Base-by-base conservation (phyloP, 2,797 vertebrate species). In the Neopelma chrysocephalum region DNA sequence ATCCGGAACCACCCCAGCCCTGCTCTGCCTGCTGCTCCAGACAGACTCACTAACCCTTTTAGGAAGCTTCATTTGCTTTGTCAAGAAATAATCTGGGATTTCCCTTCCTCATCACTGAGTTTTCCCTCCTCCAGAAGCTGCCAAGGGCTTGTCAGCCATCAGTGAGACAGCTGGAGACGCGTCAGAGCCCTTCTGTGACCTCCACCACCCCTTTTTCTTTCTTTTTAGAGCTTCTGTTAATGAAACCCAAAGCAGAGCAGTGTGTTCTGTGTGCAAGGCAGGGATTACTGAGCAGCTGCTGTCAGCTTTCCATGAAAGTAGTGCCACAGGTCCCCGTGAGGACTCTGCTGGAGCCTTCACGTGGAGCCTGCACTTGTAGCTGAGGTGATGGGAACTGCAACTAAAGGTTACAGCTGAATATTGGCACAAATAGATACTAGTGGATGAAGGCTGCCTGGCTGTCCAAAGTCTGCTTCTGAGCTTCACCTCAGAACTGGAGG, bases 61-160 rank as follows among this genome's bases (percentile, higher is more conserved):
- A 68, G 53, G 53, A 87, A 66, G 56, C 56, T 80, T 89, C 90
- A 88, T 77, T 93, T 82, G 84, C 84, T 94, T 87, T 85, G 82
- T 95, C 75, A 89, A 80, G 84, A 64, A 91, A 68, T 93, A 91
- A 87, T 89, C 93, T 78, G 89, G 91, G 87, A 87, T 96, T 96
- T 95, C 91, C 94, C 87, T 88, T 93, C 76, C 68, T 86, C 53
- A n/a, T 57, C 5, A 3, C 57, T 65, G 42, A 43, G 42, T 94
- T 93, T 85, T 90, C 40, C 56, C 73, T 84, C 84, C 86, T 95
- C 70, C 70, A 95, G 85, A 76, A 90, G 86, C 80, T 93, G 88
- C 87, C 69, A 86, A 60, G 58, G 54, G n/a, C 66, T 95, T 76
- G 50, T 90, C 77, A 91, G 77, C 51, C 47, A 8, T 82, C 43